Evolutionary conservation across 2,888 invertebrate genomes (phyloP), one percentile per base, ranked within the genome.

Genomic region (Ectemnius continuus): DNA sequence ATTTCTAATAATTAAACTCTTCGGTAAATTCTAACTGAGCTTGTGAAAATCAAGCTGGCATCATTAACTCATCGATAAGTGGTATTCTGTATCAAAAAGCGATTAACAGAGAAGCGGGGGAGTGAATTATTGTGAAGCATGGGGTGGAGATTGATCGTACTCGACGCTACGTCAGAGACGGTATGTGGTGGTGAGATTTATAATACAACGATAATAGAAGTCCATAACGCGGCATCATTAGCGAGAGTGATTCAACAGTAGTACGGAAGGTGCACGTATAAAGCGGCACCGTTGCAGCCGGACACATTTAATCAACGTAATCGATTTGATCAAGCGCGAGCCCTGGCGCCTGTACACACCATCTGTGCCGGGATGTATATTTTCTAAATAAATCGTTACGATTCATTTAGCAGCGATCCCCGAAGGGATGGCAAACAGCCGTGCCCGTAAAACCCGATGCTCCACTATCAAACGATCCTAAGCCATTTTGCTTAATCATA

Each of bases 291-390:
- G 60, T 46, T 70, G 65, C 69, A 64, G 47, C 61, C 8, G 45
- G 46, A 52, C 48, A 62, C 73, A 60, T 76, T 78, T 73, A 76
- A 78, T 76, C 76, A 61, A 61, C 48, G 48, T 73, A 66, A 78
- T 73, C 66, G 66, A 59, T 66, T 64, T 64, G 58, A 48, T 71
- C 67, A 8, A 28, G 36, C 23, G 8, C 45, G 45, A 28, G 26
- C 67, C 5, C 45, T 8, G 8, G 28, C 59, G 59, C 14, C 16
- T 59, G 28, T 11, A 36, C 36, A 36, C 11, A 11, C 36, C 36
- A 1, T 36, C 36, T 36, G 8, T 11, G 36, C 5, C 0, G 59
- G 26, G 58, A 58, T 23, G 59, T 59, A 59, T 26, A 26, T 26
- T 59, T 26, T 18, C 59, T 20, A 59, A 59, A 20, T 59, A 59